These are phyloP conservation scores for Leptoteleia sp. DNA, from an alignment of 1,140 invertebrate species.

Conservation along the genomic window DNA sequence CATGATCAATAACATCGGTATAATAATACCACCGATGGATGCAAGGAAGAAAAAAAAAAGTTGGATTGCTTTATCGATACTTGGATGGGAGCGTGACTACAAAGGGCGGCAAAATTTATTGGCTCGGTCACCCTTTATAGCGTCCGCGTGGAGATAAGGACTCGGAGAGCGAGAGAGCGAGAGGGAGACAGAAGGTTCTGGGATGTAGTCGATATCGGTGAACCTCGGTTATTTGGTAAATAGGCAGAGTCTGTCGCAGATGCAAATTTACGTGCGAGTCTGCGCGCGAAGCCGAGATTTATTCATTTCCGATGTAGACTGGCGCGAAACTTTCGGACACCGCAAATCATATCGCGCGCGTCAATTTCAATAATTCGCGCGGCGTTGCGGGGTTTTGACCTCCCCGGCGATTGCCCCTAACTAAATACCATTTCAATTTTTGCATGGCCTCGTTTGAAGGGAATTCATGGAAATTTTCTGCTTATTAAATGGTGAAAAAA, in stretches of 20 bases:
- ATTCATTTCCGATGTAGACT: conserved; percentile 66
- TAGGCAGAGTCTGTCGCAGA: conserved; percentile 48
- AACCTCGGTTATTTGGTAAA: conserved; percentile 70
- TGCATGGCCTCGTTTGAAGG: too few relatives aligned
- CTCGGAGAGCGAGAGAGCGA: conserved; percentile 34
- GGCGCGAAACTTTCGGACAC: conserved; percentile 26
- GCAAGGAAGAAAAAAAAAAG: conserved; percentile 43
- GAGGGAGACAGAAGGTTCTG: conserved; percentile 2
- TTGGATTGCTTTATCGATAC: conserved; percentile 60
- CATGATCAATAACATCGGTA: conserved; percentile 37
- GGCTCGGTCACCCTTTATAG: conserved; percentile 55
- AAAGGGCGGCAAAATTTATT: conserved; percentile 65
- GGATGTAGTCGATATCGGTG: conserved; percentile 62
- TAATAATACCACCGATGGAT: conserved; percentile 50
- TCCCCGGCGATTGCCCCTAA: too few relatives aligned
- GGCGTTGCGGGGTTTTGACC: too few relatives aligned
- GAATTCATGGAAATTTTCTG: too few relatives aligned
- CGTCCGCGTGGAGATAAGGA: conserved; percentile 42
- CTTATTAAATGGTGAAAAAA: too few relatives aligned
- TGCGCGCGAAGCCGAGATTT: conserved; percentile 69
- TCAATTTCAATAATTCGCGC: conserved; percentile 45
- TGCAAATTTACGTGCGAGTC: conserved; percentile 61
- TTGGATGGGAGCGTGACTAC: conserved; percentile 60
- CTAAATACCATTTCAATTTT: too few relatives aligned
- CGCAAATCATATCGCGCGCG: conserved; percentile 33